A percentile compares a stretch with the other conserved stretches of the same genome.
Conservation (phyloP, 2,113 vertebrate genomes). For the Siniperca knerii region DNA sequence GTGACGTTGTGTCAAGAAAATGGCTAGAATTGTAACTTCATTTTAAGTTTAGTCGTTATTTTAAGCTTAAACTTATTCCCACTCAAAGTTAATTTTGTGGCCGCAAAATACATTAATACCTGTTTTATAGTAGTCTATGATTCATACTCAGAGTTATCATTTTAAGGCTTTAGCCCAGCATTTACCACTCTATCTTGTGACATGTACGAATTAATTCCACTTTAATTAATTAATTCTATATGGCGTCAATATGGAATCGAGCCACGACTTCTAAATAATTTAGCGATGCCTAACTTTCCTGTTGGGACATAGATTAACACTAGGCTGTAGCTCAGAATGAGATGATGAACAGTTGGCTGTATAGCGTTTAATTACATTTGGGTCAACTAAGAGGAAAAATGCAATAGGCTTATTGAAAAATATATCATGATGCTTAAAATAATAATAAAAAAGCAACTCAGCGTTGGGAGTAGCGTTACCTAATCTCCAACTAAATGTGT, state of each 20-base stretch:
- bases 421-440: not conserved
- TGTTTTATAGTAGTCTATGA: no score
- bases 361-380: not conserved
- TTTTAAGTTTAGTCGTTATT: not conserved
- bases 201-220: not conserved
- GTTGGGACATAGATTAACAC: not conserved
- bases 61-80: not conserved
- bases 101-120: not conserved
- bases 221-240: not conserved
- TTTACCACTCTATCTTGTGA: not conserved
- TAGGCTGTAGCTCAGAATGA: not conserved
- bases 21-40: not conserved
- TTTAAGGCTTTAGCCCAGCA: no score
- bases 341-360: not conserved
- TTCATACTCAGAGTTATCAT: not conserved
- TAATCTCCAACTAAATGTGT: not conserved
- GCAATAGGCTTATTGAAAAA: not conserved
- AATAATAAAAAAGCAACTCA: not conserved
- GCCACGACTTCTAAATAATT: slow-evolving; percentile 7
- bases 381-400: not conserved
- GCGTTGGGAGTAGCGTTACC: not conserved
- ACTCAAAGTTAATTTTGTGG: not conserved
- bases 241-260: not conserved
- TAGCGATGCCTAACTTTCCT: not conserved
- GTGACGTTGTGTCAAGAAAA: not conserved